These are phyloP conservation scores for Centropyge bicolor DNA, from an alignment of 2,797 vertebrate species.

Conservation along the genomic window DNA sequence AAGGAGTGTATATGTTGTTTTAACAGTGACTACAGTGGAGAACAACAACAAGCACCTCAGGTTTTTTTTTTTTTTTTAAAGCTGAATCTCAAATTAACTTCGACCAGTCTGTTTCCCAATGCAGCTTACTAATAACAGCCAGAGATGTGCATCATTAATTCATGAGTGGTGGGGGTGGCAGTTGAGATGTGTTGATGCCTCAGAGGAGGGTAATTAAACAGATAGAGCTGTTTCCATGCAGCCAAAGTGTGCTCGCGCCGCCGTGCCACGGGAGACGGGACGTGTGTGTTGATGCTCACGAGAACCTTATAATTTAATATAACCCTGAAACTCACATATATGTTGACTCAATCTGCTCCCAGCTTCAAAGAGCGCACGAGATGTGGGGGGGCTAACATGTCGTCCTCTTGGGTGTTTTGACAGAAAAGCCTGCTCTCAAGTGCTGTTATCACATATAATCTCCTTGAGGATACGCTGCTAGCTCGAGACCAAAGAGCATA, in stretches of 20 bases:
- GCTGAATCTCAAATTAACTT: conserved; percentile 75
- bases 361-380: conserved; percentile 60
- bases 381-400: conserved; percentile 18
- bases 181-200: conserved; percentile 76
- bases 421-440: conserved; percentile 11
- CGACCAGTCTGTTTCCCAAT: conserved; percentile 71
- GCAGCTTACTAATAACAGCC: conserved; percentile 79
- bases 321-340: conserved; percentile 49
- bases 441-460: conserved; percentile 23
- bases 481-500: conserved; percentile 47
- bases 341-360: conserved; percentile 47
- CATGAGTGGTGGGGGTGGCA: conserved; percentile 78
- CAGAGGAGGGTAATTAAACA: conserved; percentile 85
- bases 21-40: conserved; percentile 35
- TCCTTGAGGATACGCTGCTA: conserved; percentile 29
- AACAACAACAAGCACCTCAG: conserved; percentile 52
- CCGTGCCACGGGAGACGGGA: conserved; percentile 48
- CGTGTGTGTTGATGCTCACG: conserved; percentile 53
- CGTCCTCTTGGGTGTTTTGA: conserved; percentile 45
- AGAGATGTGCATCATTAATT: conserved; percentile 85
- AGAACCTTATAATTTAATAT: conserved; percentile 51
- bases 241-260: conserved; percentile 59
- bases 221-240: conserved; percentile 80
- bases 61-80: conserved; percentile 34
- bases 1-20: conserved; percentile 33